A percentile compares a stretch with the other conserved stretches of the same genome.
phyloP scores from a whole-genome alignment of 2,888 invertebrate species.

The Shargacucullia verbasci region DNA sequence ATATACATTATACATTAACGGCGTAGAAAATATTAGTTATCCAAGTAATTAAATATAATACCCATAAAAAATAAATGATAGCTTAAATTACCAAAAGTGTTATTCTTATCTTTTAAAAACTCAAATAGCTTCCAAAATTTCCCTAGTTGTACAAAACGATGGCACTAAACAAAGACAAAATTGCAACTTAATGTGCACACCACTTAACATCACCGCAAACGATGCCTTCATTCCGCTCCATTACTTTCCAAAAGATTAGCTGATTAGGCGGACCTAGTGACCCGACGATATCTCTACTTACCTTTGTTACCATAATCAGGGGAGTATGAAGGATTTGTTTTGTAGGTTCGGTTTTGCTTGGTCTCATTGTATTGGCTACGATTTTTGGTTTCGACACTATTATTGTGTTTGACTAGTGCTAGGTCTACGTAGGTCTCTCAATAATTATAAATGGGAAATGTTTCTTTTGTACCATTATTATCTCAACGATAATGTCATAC shows the following conservation, averaged over 20 bases:
- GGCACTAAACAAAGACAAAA: conserved; percentile 7
- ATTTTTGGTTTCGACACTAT: conserved; percentile 2
- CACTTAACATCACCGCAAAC: conserved; percentile 32
- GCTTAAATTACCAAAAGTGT: not conserved
- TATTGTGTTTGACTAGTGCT: not conserved
- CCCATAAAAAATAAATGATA: too few relatives aligned
- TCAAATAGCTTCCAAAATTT: not conserved
- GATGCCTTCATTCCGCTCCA: conserved; percentile 62
- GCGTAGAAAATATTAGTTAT: too few relatives aligned
- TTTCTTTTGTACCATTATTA: too few relatives aligned
- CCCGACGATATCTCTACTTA: conserved; percentile 41
- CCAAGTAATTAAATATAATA: too few relatives aligned
- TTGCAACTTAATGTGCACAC: conserved; percentile 25
- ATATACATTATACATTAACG: too few relatives aligned
- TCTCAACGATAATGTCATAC: too few relatives aligned
- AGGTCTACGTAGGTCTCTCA: too few relatives aligned
- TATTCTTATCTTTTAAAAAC: not conserved
- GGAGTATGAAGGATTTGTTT: conserved; percentile 28
- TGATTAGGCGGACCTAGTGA: conserved; percentile 57
- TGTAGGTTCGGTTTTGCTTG: conserved; percentile 12
- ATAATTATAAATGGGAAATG: too few relatives aligned
- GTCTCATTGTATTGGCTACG: not conserved
- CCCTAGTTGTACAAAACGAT: not conserved
- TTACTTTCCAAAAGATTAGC: conserved; percentile 61
- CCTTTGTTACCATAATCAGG: conserved; percentile 37